Conservation (phyloP, 2,113 vertebrate species). For the Benitochromis conjunctus region DNA sequence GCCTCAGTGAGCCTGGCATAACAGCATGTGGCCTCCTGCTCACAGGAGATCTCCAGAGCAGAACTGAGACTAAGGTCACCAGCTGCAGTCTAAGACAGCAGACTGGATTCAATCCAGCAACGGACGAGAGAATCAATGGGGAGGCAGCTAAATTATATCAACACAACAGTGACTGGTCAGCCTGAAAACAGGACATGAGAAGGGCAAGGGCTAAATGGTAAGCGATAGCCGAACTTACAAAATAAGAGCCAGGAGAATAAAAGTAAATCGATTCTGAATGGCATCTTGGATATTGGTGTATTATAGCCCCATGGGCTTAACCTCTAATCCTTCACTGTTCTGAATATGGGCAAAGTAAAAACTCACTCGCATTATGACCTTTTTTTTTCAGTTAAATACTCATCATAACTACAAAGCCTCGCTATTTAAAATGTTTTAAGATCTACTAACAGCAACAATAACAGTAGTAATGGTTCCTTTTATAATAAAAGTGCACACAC, state of each 20-base stretch:
- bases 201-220: neutral
- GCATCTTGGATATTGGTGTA: neutral
- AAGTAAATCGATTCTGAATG: neutral
- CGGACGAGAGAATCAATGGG: neutral
- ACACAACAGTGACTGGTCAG: neutral
- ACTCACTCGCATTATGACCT: neutral
- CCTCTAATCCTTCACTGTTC: neutral
- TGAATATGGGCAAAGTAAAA: neutral
- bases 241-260: neutral
- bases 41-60: neutral
- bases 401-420: neutral
- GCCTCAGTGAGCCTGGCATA: neutral
- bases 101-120: neutral
- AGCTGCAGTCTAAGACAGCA: neutral
- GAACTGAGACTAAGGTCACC: neutral
- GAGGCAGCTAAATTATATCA: neutral
- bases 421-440: neutral
- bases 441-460: neutral
- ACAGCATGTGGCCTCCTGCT: neutral
- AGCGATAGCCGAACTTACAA: neutral
- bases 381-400: neutral
- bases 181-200: neutral
- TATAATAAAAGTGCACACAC: neutral
- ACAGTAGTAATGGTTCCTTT: neutral
- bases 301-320: neutral